phyloP scores from a whole-genome alignment of 2,113 vertebrate species.

The Marmota flaviventris region DNA sequence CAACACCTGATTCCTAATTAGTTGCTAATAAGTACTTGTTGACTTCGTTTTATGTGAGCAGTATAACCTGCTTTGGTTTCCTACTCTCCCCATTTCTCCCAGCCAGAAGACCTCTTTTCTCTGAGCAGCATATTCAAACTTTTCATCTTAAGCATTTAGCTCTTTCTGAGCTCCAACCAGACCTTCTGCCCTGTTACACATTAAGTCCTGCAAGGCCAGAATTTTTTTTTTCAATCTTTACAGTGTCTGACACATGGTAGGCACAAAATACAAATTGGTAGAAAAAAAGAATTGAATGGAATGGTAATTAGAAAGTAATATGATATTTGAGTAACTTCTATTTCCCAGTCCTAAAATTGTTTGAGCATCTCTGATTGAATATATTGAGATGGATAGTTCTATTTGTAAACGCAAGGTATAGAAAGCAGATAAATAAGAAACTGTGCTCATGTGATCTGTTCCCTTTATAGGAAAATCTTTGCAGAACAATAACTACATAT shows the following conservation, averaged over 20 bases:
- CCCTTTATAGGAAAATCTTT: slow-evolving; percentile 6
- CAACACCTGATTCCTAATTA: not conserved
- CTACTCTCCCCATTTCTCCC: not conserved
- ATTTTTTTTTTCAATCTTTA: not conserved
- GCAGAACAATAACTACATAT: not conserved
- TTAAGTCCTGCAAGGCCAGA: not conserved
- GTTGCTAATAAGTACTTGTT: not conserved
- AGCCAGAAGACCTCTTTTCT: not conserved
- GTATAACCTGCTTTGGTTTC: not conserved
- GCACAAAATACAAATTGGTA: not conserved
- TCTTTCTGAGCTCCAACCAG: not conserved
- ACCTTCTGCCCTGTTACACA: not conserved
- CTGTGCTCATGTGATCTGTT: not conserved
- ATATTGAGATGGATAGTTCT: not conserved
- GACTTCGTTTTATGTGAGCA: not conserved
- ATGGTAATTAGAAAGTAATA: slow-evolving; percentile 2
- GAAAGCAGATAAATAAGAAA: slow-evolving; percentile 40
- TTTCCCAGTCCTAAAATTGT: not conserved
- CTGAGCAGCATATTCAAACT: not conserved
- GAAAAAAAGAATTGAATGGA: slow-evolving; percentile 8
- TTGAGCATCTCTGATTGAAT: slow-evolving; percentile 20
- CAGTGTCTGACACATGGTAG: not conserved
- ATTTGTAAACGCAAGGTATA: not conserved
- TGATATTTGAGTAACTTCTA: not conserved
- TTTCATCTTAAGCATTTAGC: not conserved